Percentiles rank a stretch among this genome's conserved stretches.
phyloP scores from a whole-genome alignment of 2,888 invertebrate genomes.

The Galeruca laticollis region DNA sequence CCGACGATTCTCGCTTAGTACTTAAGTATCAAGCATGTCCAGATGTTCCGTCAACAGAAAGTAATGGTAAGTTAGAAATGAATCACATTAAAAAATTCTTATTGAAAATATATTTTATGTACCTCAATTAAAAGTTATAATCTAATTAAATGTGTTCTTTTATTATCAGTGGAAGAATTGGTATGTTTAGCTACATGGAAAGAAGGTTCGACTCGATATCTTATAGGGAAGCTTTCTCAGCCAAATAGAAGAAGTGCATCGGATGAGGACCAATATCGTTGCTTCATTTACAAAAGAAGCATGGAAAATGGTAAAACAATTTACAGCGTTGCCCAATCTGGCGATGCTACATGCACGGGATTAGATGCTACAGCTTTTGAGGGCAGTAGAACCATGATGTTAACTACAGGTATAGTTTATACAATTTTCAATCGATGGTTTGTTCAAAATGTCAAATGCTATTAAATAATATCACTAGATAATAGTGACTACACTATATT shows the following conservation, averaged over 20 bases:
- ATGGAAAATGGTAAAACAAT: conserved; percentile 69
- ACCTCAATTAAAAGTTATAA: no score
- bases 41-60: conserved; percentile 81
- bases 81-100: no score
- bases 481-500: no score
- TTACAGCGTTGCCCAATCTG: conserved; percentile 81
- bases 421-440: conserved; percentile 27
- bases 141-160: conserved; percentile 8
- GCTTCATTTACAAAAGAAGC: conserved; percentile 80
- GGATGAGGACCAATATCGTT: conserved; percentile 84
- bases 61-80: conserved; percentile 73
- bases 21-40: conserved; percentile 88
- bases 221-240: conserved; percentile 80
- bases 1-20: conserved; percentile 82
- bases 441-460: neutral
- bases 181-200: conserved; percentile 88
- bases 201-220: conserved; percentile 83
- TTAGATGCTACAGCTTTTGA: conserved; percentile 77
- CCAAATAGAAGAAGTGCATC: conserved; percentile 72
- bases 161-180: conserved; percentile 78
- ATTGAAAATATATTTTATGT: no score
- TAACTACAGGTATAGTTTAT: conserved; percentile 75
- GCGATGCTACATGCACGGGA: conserved; percentile 85
- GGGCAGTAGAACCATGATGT: conserved; percentile 82
- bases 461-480: neutral